Base-by-base conservation (phyloP, 2,113 vertebrate species). In the Pyxicephalus adspersus region DNA sequence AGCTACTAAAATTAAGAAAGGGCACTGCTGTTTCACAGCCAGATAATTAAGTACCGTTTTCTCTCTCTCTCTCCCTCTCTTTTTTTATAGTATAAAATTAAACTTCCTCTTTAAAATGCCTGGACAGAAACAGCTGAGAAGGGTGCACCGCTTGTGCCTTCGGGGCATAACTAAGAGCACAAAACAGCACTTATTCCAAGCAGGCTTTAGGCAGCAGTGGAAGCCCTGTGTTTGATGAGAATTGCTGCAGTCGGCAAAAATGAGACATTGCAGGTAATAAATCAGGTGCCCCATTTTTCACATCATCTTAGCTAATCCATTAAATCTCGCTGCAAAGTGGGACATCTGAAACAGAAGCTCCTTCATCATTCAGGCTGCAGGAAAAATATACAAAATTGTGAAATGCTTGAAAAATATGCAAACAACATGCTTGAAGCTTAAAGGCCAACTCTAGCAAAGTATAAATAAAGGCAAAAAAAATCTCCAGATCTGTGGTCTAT, bases 1-100 rank as follows among this genome's bases (percentile, higher is more conserved):
- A 93, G 91, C 93, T 91, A 83, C 91, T 93, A 92, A 94, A 94
- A 93, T 93, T 94, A 94, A 94, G 91, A 92, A 91, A 93, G 90
- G 91, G 91, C 83, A 91, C 86, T 61, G 91, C 91, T 92, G 92
- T 93, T 93, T 94, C 92, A 92, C 90, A 89, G 91, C 91, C 93
- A 91, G 92, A 92, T 92, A 94, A 94, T 94, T 92, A 92, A 94
- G 92, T 91, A 87, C 91, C 89, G 70, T 91, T 94, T 91, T 92
- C 90, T 92, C 91, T 92, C 38, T 64, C 58, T 9, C 34, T 92
- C 91, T 93, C 11, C 45, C 25, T 70, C 23, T 92, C 91, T 93
- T 92, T 91, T 91, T 93, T 91, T 90, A 91, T 92, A 92, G 92
- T 90, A 93, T 93, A 92, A 94, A 94, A 94, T 94, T 92, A 94